Evolutionary conservation across 2,888 invertebrate genomes (phyloP).

Genomic region (Metallyticus violacea): DNA sequence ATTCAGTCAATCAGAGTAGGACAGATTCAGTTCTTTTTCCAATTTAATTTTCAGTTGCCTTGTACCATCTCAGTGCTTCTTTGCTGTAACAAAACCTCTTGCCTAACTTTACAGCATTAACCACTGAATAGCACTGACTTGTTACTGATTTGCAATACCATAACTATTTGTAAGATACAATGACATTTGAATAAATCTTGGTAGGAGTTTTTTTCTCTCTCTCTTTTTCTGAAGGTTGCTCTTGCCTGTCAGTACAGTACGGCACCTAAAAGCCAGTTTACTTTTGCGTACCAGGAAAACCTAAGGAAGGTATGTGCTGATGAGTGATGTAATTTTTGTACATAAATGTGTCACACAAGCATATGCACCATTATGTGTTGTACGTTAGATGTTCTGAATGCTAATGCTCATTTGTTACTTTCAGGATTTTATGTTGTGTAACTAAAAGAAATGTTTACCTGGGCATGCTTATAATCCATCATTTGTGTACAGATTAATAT

Average conservation of each 20-base stretch:
- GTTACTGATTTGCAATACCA: not conserved
- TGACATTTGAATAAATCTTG: slow-evolving; percentile 39
- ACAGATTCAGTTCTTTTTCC: not conserved
- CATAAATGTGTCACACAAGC: slow-evolving; percentile 6
- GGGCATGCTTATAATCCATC: not conserved
- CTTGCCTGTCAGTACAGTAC: slow-evolving; percentile 33
- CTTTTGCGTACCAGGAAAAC: slow-evolving; percentile 67
- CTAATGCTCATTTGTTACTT: not conserved
- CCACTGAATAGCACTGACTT: not conserved
- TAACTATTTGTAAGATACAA: not conserved
- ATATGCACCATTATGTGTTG: slow-evolving; percentile 4
- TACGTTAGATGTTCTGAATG: not conserved
- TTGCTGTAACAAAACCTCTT: not conserved
- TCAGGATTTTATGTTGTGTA: not conserved
- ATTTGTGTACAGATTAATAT: not conserved
- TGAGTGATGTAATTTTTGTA: not conserved
- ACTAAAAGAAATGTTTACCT: not conserved
- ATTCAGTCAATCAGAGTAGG: not conserved
- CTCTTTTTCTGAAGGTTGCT: slow-evolving; percentile 33
- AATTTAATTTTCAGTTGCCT: not conserved
- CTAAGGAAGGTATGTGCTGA: slow-evolving; percentile 55
- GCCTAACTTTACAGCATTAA: not conserved
- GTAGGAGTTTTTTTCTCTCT: slow-evolving; percentile 39
- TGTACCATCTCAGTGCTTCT: not conserved
- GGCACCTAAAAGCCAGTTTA: slow-evolving; percentile 57